phyloP scores from a whole-genome alignment of 2,797 vertebrate genomes.

The Rachycentron canadum region DNA sequence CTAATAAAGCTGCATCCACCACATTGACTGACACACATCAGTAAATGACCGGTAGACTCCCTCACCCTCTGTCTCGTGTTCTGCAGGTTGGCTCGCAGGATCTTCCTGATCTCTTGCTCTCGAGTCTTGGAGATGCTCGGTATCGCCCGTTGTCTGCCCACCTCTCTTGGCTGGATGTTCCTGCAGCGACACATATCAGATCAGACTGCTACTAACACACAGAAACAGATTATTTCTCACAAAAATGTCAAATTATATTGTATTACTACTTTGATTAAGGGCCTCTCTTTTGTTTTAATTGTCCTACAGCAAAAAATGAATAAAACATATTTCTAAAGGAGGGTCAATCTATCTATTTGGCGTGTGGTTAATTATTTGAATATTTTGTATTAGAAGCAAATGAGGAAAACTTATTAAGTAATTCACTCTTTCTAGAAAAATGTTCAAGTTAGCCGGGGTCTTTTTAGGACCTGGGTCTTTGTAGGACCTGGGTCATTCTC shows the following conservation, averaged over 20 bases:
- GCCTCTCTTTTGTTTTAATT: neutral
- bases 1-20: no score
- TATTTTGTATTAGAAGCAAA: no score
- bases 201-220: neutral
- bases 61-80: slow-evolving; percentile 92
- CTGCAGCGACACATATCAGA: slow-evolving; percentile 66
- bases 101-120: slow-evolving; percentile 93
- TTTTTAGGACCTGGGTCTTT: no score
- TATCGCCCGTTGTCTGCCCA: slow-evolving; percentile 73
- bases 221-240: neutral
- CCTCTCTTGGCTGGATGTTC: slow-evolving; percentile 85
- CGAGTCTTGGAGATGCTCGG: slow-evolving; percentile 91
- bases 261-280: no score
- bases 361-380: no score
- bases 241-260: neutral
- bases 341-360: no score
- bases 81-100: slow-evolving; percentile 92
- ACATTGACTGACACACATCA: no score
- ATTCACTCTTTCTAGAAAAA: no score
- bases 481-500: no score
- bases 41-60: neutral
- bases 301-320: neutral
- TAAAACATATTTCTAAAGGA: no score
- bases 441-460: no score
- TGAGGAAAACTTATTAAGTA: no score